Base-by-base conservation (phyloP, 2,888 invertebrate species). In the Lasioglossum villosulum region DNA sequence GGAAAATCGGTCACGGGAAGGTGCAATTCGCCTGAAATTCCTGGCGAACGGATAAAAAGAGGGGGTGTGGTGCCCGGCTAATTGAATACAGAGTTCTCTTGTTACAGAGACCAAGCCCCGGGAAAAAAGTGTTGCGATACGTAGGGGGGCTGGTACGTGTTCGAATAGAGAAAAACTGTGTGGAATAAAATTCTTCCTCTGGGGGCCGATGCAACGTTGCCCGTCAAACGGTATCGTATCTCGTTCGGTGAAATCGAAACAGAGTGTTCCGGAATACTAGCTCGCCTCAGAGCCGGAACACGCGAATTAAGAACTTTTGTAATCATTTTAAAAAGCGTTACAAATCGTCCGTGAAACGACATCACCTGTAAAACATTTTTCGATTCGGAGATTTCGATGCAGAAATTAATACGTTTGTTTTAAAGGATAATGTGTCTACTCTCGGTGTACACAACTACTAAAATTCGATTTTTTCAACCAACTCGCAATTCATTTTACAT, bases 31-130 rank as follows among this genome's bases (percentile, higher is more conserved):
- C 68, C 23, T 23, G 37, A 68, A 68, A 68, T 68, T 63, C 68
- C 63, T 34, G 10, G 68, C 68, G 37, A 68, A 37, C 68, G 37
- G 68, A 37, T 34, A 68, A 23, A 56, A 56, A 12, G 4, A 0
- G 56, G n/a, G 56, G 56, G 56, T 12, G 56, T 10, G 68, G 68
- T 34, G 37, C 34, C 16, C 30, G 37, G 68, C 68, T 37, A 68
- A 68, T 68, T 68, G 68, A 68, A 37, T 68, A 30, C 63, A 37
- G 68, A 68, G 68, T 68, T 68, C 68, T 68, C 68, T 68, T 37
- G 68, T 68, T 68, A 68, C 68, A 37, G 37, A 34, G 68, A 68
- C 34, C 37, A 34, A 23, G 19, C 10, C 37, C 10, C 34, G 68
- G 37, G 2, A 68, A 68, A 68, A 68, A 37, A 68, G 68, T 37